Conservation (phyloP, 2,888 invertebrate genomes). For the Metacarcinus magister region DNA sequence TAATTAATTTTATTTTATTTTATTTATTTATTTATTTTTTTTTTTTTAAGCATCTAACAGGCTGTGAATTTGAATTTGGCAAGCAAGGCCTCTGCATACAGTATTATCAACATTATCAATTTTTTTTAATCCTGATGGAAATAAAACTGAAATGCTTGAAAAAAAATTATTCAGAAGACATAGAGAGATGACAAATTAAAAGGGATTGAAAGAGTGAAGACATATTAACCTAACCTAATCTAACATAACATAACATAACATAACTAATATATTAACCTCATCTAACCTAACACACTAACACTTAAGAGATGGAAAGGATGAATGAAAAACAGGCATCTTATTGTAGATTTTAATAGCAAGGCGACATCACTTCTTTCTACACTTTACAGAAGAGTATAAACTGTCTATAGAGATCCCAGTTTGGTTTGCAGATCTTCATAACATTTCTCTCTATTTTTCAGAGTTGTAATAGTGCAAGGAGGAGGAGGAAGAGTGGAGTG, state of each 20-base stretch:
- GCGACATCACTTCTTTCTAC: not conserved
- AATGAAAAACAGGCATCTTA: not conserved
- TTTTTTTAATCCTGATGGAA: too few species aligned
- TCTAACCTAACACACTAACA: not conserved
- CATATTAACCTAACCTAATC: too few species aligned
- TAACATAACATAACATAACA: too few species aligned
- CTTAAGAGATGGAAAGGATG: not conserved
- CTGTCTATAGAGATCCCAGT: not conserved
- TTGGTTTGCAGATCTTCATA: not conserved
- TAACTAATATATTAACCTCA: too few species aligned
- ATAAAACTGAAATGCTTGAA: too few species aligned
- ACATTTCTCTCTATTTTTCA: not conserved
- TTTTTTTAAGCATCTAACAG: not conserved
- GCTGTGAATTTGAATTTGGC: too few species aligned
- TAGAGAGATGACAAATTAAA: too few species aligned
- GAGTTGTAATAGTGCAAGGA: not conserved
- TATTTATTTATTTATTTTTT: not conserved
- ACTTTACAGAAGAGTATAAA: not conserved
- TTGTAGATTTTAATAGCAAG: not conserved
- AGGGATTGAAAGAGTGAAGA: too few species aligned
- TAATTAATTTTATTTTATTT: not conserved
- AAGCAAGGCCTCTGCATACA: too few species aligned
- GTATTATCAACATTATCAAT: too few species aligned
- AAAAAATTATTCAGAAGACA: too few species aligned
- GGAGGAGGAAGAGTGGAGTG: constrained; percentile 33